phyloP scores from a whole-genome alignment of 30 jellyfish, hydroid and myxozoan species.

The Mastigias papua region DNA sequence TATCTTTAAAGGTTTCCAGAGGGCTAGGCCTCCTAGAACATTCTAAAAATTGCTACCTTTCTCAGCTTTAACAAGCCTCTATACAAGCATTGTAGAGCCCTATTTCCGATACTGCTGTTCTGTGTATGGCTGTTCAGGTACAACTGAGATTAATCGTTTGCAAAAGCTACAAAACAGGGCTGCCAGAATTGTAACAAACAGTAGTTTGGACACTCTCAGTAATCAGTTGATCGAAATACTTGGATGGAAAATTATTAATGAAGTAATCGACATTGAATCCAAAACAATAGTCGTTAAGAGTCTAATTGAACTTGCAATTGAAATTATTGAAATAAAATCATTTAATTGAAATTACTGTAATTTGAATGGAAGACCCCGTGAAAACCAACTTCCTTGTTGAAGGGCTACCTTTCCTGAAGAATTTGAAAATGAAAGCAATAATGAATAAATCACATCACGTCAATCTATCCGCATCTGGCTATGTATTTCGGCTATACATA shows the following conservation, averaged over 20 bases:
- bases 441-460: too few species aligned
- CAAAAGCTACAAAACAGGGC: slow-evolving; percentile 36
- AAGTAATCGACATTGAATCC: slow-evolving; percentile 6
- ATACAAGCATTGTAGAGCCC: background rate
- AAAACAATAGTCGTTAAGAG: slow-evolving; percentile 6
- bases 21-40: background rate
- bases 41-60: background rate
- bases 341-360: background rate
- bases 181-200: slow-evolving; percentile 11
- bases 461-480: too few species aligned
- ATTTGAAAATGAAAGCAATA: background rate
- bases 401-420: background rate
- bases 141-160: slow-evolving; percentile 16
- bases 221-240: slow-evolving; percentile 6
- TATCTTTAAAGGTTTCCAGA: background rate
- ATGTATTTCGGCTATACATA: too few species aligned
- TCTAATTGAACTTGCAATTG: background rate
- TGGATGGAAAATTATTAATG: slow-evolving; percentile 27
- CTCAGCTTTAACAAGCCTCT: background rate
- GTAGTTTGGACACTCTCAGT: slow-evolving; percentile 1
- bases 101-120: slow-evolving; percentile 15
- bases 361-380: background rate
- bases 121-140: slow-evolving; percentile 8
- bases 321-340: background rate
- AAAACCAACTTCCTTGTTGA: background rate